Conservation (phyloP, 2,888 invertebrate species). For the Chrysolina americana region DNA sequence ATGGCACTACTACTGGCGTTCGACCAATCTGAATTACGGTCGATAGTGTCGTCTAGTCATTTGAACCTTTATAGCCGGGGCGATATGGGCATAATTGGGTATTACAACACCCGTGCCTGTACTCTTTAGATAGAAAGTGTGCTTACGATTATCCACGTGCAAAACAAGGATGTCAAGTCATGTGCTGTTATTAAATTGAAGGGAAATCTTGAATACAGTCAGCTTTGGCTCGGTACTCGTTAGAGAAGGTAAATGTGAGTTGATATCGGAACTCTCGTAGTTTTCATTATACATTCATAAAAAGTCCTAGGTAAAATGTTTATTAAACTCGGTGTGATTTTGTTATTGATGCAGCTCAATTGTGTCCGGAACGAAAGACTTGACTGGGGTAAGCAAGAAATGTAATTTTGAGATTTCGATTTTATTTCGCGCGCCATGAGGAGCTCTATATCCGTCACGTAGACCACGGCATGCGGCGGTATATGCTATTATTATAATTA, state of each 20-base stretch:
- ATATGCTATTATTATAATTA: conserved; percentile 17
- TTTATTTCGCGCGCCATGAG: conserved; percentile 59
- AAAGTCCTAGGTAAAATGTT: conserved; percentile 56
- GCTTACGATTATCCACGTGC: conserved; percentile 23
- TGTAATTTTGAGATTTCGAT: conserved; percentile 40
- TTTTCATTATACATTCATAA: conserved; percentile 23
- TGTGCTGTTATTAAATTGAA: conserved; percentile 33
- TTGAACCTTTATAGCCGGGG: background rate
- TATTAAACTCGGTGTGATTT: conserved; percentile 59
- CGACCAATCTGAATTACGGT: background rate
- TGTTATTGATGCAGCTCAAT: conserved; percentile 50
- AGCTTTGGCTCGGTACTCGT: conserved; percentile 47
- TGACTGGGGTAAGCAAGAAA: conserved; percentile 63
- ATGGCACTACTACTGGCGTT: conserved; percentile 8
- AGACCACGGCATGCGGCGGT: conserved; percentile 49
- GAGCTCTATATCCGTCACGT: conserved; percentile 56
- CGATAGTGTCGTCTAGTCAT: background rate
- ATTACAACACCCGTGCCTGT: background rate
- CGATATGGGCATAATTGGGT: conserved; percentile 5
- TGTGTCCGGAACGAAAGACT: conserved; percentile 39
- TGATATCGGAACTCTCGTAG: conserved; percentile 29
- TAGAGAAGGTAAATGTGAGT: conserved; percentile 45
- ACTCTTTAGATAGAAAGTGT: background rate
- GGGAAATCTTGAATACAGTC: conserved; percentile 28
- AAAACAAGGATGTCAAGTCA: conserved; percentile 36